Evolutionary conservation across 2,797 vertebrate genomes (phyloP).

Genomic region (Emys orbicularis): DNA sequence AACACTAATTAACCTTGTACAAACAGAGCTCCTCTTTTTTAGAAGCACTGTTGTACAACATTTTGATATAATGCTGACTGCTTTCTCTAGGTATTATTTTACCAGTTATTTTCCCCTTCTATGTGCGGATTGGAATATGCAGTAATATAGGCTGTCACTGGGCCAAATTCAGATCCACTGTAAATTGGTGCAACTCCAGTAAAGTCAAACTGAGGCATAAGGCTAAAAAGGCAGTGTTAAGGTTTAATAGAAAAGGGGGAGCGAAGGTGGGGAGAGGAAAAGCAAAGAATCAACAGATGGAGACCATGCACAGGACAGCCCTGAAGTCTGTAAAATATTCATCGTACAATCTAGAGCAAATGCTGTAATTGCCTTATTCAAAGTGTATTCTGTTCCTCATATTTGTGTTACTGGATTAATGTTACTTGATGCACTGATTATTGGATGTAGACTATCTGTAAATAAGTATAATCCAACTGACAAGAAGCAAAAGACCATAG

Average conservation of each 20-base stretch:
- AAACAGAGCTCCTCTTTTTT: neutral
- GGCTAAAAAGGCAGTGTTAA: neutral
- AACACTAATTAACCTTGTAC: neutral
- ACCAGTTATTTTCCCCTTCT: neutral
- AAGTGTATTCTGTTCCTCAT: neutral
- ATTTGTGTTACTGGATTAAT: neutral
- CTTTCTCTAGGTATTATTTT: neutral
- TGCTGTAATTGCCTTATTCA: neutral
- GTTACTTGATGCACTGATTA: neutral
- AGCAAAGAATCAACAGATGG: neutral
- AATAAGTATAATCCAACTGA: neutral
- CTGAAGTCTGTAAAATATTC: neutral
- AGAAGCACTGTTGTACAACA: neutral
- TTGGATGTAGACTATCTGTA: neutral
- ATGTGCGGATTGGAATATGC: no score
- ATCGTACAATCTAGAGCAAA: neutral
- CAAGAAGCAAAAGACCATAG: neutral
- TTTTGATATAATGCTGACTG: neutral
- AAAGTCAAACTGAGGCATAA: neutral
- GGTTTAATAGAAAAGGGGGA: neutral
- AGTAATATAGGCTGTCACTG: neutral
- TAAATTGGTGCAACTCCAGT: neutral
- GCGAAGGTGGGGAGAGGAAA: neutral
- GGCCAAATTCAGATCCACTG: neutral
- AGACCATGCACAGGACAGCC: neutral